A percentile compares a stretch with the other conserved stretches of the same genome.
phyloP scores from a whole-genome alignment of 2,113 vertebrate species.

The Callorhinus ursinus region DNA sequence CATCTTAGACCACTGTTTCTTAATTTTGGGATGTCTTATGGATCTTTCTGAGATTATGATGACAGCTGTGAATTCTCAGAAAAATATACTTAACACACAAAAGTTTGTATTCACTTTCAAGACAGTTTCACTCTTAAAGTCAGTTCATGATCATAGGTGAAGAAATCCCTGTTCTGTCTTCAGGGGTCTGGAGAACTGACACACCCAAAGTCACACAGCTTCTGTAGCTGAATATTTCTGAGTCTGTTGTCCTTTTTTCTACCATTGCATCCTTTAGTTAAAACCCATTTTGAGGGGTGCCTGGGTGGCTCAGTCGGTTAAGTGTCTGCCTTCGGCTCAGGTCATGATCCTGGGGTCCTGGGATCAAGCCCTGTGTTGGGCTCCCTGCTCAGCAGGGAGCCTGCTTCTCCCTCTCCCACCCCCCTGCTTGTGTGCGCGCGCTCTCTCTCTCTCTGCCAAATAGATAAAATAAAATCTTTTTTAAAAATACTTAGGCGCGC shows the following conservation, averaged over 20 bases:
- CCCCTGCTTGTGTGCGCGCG: background rate
- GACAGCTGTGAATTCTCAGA: background rate
- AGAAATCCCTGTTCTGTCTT: background rate
- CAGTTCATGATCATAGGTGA: background rate
- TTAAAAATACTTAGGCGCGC: background rate
- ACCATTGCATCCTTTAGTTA: background rate
- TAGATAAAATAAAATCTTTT: background rate
- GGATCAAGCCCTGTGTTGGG: too few species aligned
- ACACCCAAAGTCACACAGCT: background rate
- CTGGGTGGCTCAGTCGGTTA: background rate
- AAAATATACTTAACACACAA: background rate
- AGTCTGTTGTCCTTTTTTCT: background rate
- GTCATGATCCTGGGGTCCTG: background rate
- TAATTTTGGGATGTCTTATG: background rate
- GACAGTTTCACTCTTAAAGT: background rate
- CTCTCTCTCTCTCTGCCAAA: too few species aligned
- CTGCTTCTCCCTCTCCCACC: too few species aligned
- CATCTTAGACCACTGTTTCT: background rate
- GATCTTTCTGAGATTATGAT: background rate
- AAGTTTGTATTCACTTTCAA: slow-evolving; percentile 7
- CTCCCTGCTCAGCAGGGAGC: too few species aligned
- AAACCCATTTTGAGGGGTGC: background rate
- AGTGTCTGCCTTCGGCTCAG: background rate
- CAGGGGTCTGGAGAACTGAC: background rate
- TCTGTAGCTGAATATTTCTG: background rate